Evolutionary conservation across 2,113 vertebrate genomes (phyloP).

Genomic region (Archocentrus centrarchus): DNA sequence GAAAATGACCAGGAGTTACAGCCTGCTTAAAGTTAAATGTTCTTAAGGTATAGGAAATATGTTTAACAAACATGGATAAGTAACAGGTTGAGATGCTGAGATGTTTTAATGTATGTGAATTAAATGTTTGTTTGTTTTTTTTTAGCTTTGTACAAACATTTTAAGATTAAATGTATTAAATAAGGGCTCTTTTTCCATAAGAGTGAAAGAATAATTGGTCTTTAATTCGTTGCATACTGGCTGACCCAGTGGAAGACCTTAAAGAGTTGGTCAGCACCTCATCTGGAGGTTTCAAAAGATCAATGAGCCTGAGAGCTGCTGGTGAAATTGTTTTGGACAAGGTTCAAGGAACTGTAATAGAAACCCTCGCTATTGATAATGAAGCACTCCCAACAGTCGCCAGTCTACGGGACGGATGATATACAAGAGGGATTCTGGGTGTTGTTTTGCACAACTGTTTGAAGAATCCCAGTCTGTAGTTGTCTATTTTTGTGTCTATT

Average conservation of each 20-base stretch:
- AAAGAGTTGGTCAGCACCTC: conserved; percentile 30
- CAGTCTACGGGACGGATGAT: conserved; percentile 14
- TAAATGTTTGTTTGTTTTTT: not conserved
- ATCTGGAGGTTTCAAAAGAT: conserved; percentile 38
- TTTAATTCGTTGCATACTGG: conserved; percentile 29
- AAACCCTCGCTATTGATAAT: conserved; percentile 32
- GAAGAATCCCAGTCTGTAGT: conserved; percentile 53
- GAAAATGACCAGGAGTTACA: not conserved
- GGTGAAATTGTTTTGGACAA: conserved; percentile 28
- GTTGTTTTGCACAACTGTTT: conserved; percentile 42
- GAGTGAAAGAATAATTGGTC: conserved; percentile 27
- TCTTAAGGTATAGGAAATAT: not conserved
- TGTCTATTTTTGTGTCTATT: conserved; percentile 48
- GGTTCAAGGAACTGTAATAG: conserved; percentile 31
- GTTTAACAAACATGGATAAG: not conserved
- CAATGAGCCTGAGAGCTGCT: conserved; percentile 39
- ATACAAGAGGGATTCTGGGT: conserved; percentile 28
- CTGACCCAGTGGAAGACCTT: conserved; percentile 38
- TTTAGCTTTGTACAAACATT: not conserved
- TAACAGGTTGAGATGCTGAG: not conserved
- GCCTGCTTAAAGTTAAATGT: not conserved
- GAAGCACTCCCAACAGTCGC: conserved; percentile 17
- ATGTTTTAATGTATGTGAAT: not conserved
- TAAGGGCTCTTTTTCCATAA: not conserved
- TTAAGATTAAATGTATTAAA: not conserved